Evolutionary conservation across 2,888 invertebrate genomes (phyloP), one percentile per base, ranked within the genome.

Genomic region (Chaetogeoica ovagalla): DNA sequence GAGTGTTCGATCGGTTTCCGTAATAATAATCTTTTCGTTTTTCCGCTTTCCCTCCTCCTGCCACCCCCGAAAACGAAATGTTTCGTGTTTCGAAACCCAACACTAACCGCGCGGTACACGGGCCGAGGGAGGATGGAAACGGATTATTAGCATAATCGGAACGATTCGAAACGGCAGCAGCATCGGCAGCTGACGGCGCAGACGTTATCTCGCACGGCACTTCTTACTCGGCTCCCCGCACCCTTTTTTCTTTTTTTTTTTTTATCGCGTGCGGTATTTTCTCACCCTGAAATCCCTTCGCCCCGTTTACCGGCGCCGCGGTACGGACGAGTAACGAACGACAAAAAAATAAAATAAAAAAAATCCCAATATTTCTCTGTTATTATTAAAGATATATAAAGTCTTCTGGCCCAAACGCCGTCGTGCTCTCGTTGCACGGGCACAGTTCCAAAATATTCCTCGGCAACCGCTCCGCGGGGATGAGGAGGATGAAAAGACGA

Each of bases 111-210:
- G 30, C 43, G 11, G 1, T 9, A 43, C n/a, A n/a, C 43, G 9
- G 43, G 43, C 7, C 43, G 43, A 7, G 43, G 43, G 43, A 6
- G 6, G 43, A 2, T 6, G 43, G 43, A 43, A 76, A 43, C 21
- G 57, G 65, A 83, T 83, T 76, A 76, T 76, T 83, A 83, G 82
- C 83, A 83, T 83, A 83, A 83, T 83, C 83, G 83, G 82, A 83
- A 83, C 83, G 83, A 83, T 82, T 83, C 79, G 79, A 76, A 82
- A 81, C 83, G 82, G 83, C 82, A 83, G 82, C 83, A 39, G 39
- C 39, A 6, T 7, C 43, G 7, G 43, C 43, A 9, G 43, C 43
- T 30, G 81, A 77, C 23, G 23, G 23, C 39, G 59, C 60, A 69
- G 57, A 43, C 66, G 75, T 76, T 76, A 76, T 76, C 75, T 76